Evolutionary conservation across 1,140 invertebrate genomes (phyloP).

Genomic region (Anastrepha obliqua): DNA sequence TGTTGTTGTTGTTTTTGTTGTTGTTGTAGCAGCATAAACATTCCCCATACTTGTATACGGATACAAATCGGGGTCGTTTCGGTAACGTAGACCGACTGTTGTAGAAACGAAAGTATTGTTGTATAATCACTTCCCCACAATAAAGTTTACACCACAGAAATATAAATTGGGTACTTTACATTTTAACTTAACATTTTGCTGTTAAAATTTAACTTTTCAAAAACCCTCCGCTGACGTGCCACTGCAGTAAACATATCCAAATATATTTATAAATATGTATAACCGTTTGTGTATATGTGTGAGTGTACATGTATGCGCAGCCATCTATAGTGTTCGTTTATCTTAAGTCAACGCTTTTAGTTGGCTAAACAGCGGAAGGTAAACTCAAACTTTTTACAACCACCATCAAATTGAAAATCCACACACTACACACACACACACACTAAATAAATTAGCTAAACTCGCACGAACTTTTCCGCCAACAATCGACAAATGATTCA

Average conservation of each 20-base stretch:
- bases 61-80: too few species aligned
- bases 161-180: too few species aligned
- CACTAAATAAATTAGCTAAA: conserved; percentile 41
- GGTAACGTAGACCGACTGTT: too few species aligned
- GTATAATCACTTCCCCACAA: too few species aligned
- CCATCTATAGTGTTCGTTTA: conserved; percentile 5
- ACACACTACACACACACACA: not conserved
- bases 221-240: too few species aligned
- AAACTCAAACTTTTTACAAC: conserved; percentile 43
- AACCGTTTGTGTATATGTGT: not conserved
- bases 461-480: conserved; percentile 4
- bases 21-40: too few species aligned
- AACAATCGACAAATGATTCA: conserved; percentile 25
- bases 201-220: too few species aligned
- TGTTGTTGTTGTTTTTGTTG: too few species aligned
- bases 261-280: not conserved
- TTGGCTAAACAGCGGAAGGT: conserved; percentile 43
- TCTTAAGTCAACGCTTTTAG: conserved; percentile 30
- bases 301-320: not conserved
- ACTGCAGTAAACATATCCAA: not conserved
- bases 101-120: too few species aligned
- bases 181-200: too few species aligned
- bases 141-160: too few species aligned
- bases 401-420: conserved; percentile 39
- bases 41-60: too few species aligned